A percentile compares a stretch with the other conserved stretches of the same genome.
phyloP scores from a whole-genome alignment of 2,888 invertebrate species.

The Eudemis profundana region DNA sequence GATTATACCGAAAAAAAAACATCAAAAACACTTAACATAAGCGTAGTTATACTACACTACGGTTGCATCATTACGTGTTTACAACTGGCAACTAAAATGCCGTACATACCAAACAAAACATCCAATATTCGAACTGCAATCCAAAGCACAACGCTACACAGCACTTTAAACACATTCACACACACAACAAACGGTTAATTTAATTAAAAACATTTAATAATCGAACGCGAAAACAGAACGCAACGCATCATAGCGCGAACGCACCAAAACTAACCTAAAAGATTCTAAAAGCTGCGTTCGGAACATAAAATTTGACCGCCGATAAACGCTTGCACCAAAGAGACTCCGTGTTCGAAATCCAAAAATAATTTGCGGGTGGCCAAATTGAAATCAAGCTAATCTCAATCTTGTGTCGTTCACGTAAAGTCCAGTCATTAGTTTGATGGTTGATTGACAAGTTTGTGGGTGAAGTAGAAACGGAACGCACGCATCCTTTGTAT shows the following conservation, averaged over 20 bases:
- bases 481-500: conserved; percentile 76
- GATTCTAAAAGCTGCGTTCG: conserved; percentile 59
- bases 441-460: conserved; percentile 31
- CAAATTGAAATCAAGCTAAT: conserved; percentile 48
- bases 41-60: neutral
- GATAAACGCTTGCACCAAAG: conserved; percentile 68
- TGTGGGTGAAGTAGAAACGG: conserved; percentile 54
- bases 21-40: neutral
- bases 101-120: conserved; percentile 33
- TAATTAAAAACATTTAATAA: conserved; percentile 48
- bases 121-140: conserved; percentile 46
- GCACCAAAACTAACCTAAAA: conserved; percentile 79
- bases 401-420: conserved; percentile 49
- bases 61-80: conserved; percentile 6
- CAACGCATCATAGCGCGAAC: conserved; percentile 62
- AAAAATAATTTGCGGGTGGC: conserved; percentile 50
- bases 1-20: neutral
- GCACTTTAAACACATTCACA: conserved; percentile 38
- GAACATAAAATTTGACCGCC: conserved; percentile 78
- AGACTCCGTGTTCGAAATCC: conserved; percentile 62
- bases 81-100: conserved; percentile 30
- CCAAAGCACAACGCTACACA: conserved; percentile 46
- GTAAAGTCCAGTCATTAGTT: conserved; percentile 46
- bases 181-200: conserved; percentile 42
- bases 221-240: conserved; percentile 52